Conservation (phyloP, 2,888 invertebrate species). For the Danaus chrysippus region DNA sequence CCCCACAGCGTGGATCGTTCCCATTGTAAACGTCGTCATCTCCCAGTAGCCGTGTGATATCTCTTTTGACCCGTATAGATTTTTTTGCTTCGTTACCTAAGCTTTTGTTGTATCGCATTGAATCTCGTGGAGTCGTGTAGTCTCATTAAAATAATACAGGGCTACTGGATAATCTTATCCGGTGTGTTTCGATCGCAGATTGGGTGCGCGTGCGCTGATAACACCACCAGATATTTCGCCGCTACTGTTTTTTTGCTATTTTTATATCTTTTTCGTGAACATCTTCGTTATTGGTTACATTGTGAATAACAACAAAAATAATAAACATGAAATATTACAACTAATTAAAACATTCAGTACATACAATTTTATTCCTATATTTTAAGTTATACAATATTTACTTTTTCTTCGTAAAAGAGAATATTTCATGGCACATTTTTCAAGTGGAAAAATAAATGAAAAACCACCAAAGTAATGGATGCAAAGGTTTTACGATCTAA, state of each 20-base stretch:
- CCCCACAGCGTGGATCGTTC: slow-evolving; percentile 50
- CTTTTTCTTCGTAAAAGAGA: not conserved
- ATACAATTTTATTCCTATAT: not conserved
- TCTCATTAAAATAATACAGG: slow-evolving; percentile 79
- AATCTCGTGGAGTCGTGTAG: slow-evolving; percentile 76
- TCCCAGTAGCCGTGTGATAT: slow-evolving; percentile 62
- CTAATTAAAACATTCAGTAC: not conserved
- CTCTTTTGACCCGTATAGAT: slow-evolving; percentile 67
- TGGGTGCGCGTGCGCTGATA: slow-evolving; percentile 77
- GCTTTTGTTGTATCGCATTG: slow-evolving; percentile 70
- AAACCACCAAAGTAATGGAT: slow-evolving; percentile 32
- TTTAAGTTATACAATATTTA: too few relatives aligned
- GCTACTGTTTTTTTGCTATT: slow-evolving; percentile 66
- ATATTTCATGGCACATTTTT: slow-evolving; percentile 7
- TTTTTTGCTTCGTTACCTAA: slow-evolving; percentile 75
- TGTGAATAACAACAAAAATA: slow-evolving; percentile 38
- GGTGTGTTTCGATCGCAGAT: slow-evolving; percentile 77
- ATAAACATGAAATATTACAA: slow-evolving; percentile 14
- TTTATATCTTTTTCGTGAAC: slow-evolving; percentile 71
- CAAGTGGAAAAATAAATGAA: slow-evolving; percentile 13
- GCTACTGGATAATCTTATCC: slow-evolving; percentile 80
- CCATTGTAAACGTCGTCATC: slow-evolving; percentile 53
- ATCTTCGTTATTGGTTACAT: slow-evolving; percentile 71
- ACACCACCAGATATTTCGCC: slow-evolving; percentile 72
- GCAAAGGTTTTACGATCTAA: slow-evolving; percentile 55